phyloP scores from a whole-genome alignment of 2,888 invertebrate species.

The Papilio demoleus region DNA sequence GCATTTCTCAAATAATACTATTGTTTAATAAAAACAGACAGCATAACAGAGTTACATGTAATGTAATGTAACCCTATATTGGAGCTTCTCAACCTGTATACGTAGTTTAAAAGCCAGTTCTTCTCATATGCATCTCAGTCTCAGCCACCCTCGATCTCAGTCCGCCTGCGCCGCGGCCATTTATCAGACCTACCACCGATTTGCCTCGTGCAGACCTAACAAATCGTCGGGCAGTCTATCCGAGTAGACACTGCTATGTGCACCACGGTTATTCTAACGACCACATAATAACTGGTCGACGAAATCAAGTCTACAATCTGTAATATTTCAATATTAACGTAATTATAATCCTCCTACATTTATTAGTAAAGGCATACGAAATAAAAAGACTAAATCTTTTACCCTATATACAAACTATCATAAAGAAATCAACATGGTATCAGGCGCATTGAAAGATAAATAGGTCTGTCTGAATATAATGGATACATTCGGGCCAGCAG shows the following conservation, averaged over 20 bases:
- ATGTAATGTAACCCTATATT: no score
- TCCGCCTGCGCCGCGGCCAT: slow-evolving; percentile 13
- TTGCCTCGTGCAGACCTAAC: slow-evolving; percentile 22
- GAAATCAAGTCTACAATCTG: not conserved
- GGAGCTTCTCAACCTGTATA: no score
- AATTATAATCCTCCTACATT: not conserved
- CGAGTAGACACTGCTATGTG: slow-evolving; percentile 1
- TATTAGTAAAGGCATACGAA: not conserved
- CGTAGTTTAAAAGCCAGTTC: not conserved
- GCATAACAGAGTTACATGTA: no score
- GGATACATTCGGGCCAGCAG: slow-evolving; percentile 10
- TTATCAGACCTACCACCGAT: slow-evolving; percentile 29
- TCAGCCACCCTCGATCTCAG: not conserved
- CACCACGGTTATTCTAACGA: slow-evolving; percentile 3
- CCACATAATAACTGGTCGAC: not conserved
- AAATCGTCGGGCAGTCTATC: slow-evolving; percentile 21
- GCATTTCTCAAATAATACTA: no score
- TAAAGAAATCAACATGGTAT: slow-evolving; percentile 19
- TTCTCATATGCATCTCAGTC: not conserved
- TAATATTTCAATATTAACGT: no score
- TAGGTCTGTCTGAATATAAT: slow-evolving; percentile 22
- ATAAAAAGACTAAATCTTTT: not conserved
- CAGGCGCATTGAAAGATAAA: slow-evolving; percentile 11
- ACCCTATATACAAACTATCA: not conserved
- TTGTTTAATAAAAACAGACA: no score